phyloP scores from a whole-genome alignment of 1,140 invertebrate species.

The Cyclina sinensis region DNA sequence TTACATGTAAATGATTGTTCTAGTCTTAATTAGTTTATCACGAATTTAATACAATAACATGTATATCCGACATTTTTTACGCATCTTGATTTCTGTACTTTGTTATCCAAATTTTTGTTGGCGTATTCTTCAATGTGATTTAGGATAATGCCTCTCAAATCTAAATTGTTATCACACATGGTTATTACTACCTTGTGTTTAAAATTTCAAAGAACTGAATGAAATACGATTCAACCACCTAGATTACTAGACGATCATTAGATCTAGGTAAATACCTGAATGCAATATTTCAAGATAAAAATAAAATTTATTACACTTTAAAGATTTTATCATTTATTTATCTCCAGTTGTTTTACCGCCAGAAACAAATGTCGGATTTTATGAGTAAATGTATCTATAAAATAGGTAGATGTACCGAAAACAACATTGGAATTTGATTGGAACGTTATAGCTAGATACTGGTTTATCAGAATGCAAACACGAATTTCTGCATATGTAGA shows the following conservation, averaged over 20 bases:
- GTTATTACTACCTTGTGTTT: neutral
- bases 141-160: no score
- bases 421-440: neutral
- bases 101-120: no score
- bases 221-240: neutral
- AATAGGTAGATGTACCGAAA: neutral
- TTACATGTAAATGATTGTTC: no score
- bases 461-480: no score
- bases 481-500: no score
- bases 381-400: neutral
- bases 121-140: no score
- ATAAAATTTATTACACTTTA: neutral
- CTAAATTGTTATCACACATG: no score
- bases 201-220: neutral
- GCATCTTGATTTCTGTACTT: no score
- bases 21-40: no score
- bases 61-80: no score
- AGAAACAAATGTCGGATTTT: neutral
- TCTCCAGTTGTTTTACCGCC: neutral
- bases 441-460: neutral
- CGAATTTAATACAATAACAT: no score
- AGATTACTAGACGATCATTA: neutral
- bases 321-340: conserved; percentile 2
- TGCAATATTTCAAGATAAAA: neutral
- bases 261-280: neutral